Conservation (phyloP, 1,140 invertebrate species). For the Oryctes rhinoceros region DNA sequence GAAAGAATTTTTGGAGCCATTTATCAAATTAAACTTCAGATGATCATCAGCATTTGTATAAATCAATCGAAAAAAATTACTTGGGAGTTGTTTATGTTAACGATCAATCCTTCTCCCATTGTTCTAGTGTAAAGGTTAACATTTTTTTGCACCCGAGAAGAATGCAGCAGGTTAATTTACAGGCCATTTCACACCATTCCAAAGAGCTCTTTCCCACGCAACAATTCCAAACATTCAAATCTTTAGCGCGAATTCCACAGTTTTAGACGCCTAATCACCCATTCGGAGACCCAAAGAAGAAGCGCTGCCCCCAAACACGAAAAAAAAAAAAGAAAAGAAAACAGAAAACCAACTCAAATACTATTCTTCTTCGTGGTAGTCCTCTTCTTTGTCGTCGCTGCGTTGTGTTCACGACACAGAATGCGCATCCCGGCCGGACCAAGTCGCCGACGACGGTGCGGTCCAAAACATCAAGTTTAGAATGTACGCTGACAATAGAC, state of each 20-base stretch:
- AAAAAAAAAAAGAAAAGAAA: background rate
- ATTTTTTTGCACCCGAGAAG: background rate
- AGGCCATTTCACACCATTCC: constrained; percentile 3
- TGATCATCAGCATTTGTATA: too few relatives aligned
- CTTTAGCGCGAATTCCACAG: constrained; percentile 11
- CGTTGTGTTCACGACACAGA: background rate
- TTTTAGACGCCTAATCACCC: background rate
- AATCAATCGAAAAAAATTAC: background rate
- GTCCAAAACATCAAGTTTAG: constrained; percentile 32
- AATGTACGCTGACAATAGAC: constrained; percentile 35
- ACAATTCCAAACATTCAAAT: background rate
- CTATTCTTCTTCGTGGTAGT: background rate
- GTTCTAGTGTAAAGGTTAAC: constrained; percentile 10
- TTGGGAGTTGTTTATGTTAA: background rate
- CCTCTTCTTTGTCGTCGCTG: background rate
- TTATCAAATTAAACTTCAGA: too few relatives aligned
- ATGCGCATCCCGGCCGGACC: constrained; percentile 5
- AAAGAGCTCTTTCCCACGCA: background rate
- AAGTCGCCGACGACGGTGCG: constrained; percentile 8
- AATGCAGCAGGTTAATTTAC: background rate
- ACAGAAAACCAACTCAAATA: background rate
- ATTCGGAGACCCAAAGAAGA: background rate
- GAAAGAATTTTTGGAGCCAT: too few relatives aligned
- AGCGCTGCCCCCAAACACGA: background rate
- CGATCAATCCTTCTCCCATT: background rate